Evolutionary conservation across 1,140 invertebrate genomes (phyloP), one percentile per base, ranked within the genome.

Genomic region (Drosophila erecta): DNA sequence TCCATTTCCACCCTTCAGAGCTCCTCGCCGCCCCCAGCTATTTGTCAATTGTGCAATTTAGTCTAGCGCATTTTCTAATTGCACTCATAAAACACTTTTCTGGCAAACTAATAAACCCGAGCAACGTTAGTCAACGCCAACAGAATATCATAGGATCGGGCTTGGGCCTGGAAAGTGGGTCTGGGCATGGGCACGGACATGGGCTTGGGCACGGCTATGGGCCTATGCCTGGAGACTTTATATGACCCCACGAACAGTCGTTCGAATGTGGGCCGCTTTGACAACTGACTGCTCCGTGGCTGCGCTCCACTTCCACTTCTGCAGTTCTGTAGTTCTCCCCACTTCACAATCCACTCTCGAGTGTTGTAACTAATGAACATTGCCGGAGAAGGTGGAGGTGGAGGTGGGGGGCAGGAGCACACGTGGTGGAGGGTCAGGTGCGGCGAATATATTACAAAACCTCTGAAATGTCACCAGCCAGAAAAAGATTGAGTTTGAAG

Each of bases 31-130:
- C 38, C 53, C 55, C 38, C 24, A 53, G 61, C 73, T 77, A 62
- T 87, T 81, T 76, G 83, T 86, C 81, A 85, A 87, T 86, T 86
- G 81, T 86, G 81, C 81, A 86, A 86, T 86, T 86, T 78, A 54
- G 81, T 79, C 60, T 65, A 67, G 81, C 83, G 83, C 81, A 87
- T 79, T 86, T 86, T 86, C 83, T 86, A 86, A 86, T 86, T 86
- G 79, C 83, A 69, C 75, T 73, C 79, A 81, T 86, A 86, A 86
- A 86, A 87, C 83, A 87, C 75, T 87, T 81, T 85, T 87, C 83
- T 79, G 81, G 75, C 81, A 87, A 86, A 87, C 81, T 87, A 75
- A 86, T 86, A 86, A 86, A 86, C 64, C 27, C 49, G 54, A 49
- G 59, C 74, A 58, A 53, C 56, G 78, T 64, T 78, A 86, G 83